Evolutionary conservation across 2,113 vertebrate genomes (phyloP).

Genomic region (Entelurus aequoreus): DNA sequence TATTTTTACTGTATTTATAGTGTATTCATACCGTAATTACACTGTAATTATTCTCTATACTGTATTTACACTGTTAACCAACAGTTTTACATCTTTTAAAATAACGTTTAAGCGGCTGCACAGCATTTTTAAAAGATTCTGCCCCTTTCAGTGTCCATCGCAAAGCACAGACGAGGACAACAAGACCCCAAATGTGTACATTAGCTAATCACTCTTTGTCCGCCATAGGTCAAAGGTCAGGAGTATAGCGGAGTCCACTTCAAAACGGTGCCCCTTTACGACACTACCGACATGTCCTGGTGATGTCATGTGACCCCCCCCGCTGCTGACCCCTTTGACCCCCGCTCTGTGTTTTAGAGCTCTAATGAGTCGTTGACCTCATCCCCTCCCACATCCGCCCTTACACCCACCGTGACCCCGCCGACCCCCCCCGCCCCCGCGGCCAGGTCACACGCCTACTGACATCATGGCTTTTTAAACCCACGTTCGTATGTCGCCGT

Average conservation of each 20-base stretch:
- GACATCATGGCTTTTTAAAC: conserved; percentile 28
- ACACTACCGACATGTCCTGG: conserved; percentile 43
- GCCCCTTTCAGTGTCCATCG: background rate
- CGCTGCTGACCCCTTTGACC: conserved; percentile 53
- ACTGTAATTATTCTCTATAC: no score
- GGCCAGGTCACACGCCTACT: conserved; percentile 44
- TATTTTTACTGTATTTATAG: no score
- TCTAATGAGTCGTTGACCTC: conserved; percentile 62
- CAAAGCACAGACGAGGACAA: conserved; percentile 1
- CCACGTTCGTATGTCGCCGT: conserved; percentile 4
- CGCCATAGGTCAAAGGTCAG: conserved; percentile 44
- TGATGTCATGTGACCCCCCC: conserved; percentile 51
- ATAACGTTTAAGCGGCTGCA: no score
- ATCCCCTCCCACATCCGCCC: conserved; percentile 44
- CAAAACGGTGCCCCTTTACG: conserved; percentile 21
- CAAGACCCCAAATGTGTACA: conserved; percentile 6
- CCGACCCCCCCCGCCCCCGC: conserved; percentile 5
- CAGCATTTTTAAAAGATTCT: background rate
- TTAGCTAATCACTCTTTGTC: conserved; percentile 40
- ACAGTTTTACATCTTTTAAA: no score
- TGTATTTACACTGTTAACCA: no score
- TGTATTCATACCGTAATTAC: no score
- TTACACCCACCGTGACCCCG: conserved; percentile 42
- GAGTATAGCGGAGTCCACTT: conserved; percentile 17
- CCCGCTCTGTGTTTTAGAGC: conserved; percentile 47